Base-by-base conservation (phyloP, 2,888 invertebrate genomes). In the Amphipoea lucens region DNA sequence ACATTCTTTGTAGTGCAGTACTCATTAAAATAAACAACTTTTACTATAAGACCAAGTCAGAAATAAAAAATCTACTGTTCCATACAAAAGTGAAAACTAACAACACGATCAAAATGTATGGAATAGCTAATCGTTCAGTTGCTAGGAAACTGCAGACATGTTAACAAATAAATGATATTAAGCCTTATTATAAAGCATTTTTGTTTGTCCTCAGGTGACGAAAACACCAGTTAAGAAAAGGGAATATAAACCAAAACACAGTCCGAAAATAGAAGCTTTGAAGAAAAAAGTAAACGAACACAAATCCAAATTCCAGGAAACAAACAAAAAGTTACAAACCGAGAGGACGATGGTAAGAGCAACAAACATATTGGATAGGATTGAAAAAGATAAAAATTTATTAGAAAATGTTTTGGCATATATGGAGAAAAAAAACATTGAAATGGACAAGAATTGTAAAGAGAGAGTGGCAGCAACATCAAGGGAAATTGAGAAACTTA, bases 221-320 rank as follows among this genome's bases (percentile, higher is more conserved):
- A 85, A 85, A 62, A 69, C 54, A 29, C 45, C 81, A 23, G 40
- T n/a, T 14, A 85, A 73, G 17, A 82, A 79, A 70, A 85, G 81
- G 45, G 29, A 45, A 63, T 79, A 48, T 45, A 84, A 82, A 68
- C 54, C 62, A 65, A 81, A 67, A 67, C 4, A 57, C 6, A 66
- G 45, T 40, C 60, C 42, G 12, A 66, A 66, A 85, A 0, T 74
- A 36, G 14, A 40, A 57, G 51, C 40, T 29, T 23, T 74, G 45
- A 74, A n/a, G 29, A 85, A 82, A 40, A 40, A 54, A 69, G 4
- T 0, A 14, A 0, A 1, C 0, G 4, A 63, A 36, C 2, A 1
- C 4, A 66, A 57, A 63, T 5, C 54, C 4, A 42, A 63, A 72
- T 57, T 17, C 20, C 9, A 42, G 4, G 36, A 72, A 72, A 51